Conservation (phyloP, 2,888 invertebrate species). For the Prenolepis imparis region DNA sequence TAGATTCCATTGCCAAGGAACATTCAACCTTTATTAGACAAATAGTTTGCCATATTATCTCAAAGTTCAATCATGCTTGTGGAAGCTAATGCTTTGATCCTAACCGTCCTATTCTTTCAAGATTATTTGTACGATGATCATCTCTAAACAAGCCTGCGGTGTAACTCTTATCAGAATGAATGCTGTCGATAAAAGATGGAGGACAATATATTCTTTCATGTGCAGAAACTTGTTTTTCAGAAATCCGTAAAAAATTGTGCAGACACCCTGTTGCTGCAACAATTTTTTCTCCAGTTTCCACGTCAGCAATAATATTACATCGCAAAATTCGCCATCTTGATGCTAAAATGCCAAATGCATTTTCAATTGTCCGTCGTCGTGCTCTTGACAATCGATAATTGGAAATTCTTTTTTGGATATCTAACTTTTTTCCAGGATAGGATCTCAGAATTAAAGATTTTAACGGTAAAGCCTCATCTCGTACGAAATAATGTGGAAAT, state of each 20-base stretch:
- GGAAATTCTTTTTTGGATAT: neutral
- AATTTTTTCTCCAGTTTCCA: neutral
- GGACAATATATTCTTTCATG: neutral
- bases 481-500: neutral
- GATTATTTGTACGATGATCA: neutral
- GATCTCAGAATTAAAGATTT: constrained; percentile 6
- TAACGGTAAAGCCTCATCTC: neutral
- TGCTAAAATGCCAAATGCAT: neutral
- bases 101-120: neutral
- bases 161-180: neutral
- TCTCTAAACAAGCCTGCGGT: neutral
- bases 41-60: neutral
- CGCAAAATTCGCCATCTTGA: constrained; percentile 2
- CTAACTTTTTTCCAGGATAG: constrained; percentile 4
- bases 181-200: neutral
- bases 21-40: neutral
- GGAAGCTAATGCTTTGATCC: constrained; percentile 3
- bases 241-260: constrained; percentile 5
- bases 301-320: neutral
- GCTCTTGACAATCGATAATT: constrained; percentile 6
- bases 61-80: neutral
- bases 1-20: neutral
- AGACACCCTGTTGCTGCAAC: constrained; percentile 2
- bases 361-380: neutral
- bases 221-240: neutral